Evolutionary conservation across 2,888 invertebrate species (phyloP), one percentile per base, ranked within the genome.

Genomic region (Morpho deidamia): DNA sequence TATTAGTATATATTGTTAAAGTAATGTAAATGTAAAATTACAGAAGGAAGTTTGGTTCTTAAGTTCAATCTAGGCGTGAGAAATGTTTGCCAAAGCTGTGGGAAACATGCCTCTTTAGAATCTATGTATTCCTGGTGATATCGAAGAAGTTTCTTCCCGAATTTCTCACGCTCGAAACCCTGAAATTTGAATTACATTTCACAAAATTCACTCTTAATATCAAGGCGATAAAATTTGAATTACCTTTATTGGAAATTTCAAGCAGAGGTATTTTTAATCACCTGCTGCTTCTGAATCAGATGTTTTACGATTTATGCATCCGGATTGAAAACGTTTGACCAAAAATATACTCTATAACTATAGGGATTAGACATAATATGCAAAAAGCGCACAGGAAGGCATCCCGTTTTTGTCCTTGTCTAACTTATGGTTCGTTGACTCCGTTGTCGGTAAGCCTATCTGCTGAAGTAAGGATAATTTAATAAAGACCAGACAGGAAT

Each of bases 111-210:
- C 65, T 78, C 76, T 68, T 71, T 48, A 34, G n/a, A 23, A 40
- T n/a, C 43, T 65, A 78, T 88, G 77, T 51, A 52, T 55, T 69
- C 89, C 88, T 87, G 70, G 87, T 89, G 83, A 53, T 63, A 70
- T 70, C 73, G 81, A 86, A 89, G 87, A 85, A 82, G 83, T 86
- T 85, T 79, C 79, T 83, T 86, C 86, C 87, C 83, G 83, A 87
- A 87, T 83, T 89, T 89, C 89, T 89, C 89, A 89, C 89, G 88
- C 77, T 88, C 76, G 76, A 77, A 78, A 76, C 74, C 70, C 74
- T 67, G 70, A 72, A 68, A 61, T 7, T 32, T 11, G 58, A 57
- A 38, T 9, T 37, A 23, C 50, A 12, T 38, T 7, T 11, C 59
- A 33, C 33, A 34, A 32, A 69, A 65, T 67, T 69, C 45, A 58